Evolutionary conservation across 2,797 vertebrate genomes (phyloP).

Genomic region (Lutjanus argentimaculatus): DNA sequence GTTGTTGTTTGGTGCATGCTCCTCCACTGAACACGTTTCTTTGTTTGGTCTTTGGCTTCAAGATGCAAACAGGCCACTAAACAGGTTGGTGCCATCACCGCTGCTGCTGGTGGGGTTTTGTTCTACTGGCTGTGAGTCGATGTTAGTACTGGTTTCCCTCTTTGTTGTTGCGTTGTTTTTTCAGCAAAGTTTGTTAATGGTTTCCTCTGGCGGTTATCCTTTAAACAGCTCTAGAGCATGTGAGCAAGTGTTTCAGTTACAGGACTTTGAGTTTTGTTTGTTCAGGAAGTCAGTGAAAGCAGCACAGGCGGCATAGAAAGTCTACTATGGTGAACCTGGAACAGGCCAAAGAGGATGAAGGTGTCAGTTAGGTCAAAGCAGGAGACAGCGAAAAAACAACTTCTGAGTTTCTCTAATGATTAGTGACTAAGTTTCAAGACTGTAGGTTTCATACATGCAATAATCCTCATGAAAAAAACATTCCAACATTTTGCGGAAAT

Average conservation of each 20-base stretch:
- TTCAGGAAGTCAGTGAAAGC: constrained; percentile 97
- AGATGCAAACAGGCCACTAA: constrained; percentile 89
- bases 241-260: constrained; percentile 95
- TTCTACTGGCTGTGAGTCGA: constrained; percentile 84
- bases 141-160: constrained; percentile 92
- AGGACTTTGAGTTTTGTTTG: constrained; percentile 82
- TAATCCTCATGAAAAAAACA: neutral
- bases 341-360: constrained; percentile 95
- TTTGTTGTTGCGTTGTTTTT: constrained; percentile 72
- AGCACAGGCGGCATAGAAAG: constrained; percentile 95
- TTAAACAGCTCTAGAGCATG: constrained; percentile 91
- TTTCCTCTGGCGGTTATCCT: constrained; percentile 91
- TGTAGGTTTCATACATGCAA: constrained; percentile 30
- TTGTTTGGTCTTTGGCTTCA: constrained; percentile 80
- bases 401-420: constrained; percentile 15
- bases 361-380: constrained; percentile 78
- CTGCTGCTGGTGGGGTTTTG: constrained; percentile 84
- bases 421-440: constrained; percentile 30
- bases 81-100: constrained; percentile 82
- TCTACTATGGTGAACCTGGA: constrained; percentile 97
- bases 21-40: constrained; percentile 79
- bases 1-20: constrained; percentile 83
- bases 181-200: constrained; percentile 91
- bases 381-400: constrained; percentile 26
- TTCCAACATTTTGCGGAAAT: neutral